Evolutionary conservation across 2,888 invertebrate species (phyloP), one percentile per base, ranked within the genome.

Genomic region (Dastarcus helophoroides): DNA sequence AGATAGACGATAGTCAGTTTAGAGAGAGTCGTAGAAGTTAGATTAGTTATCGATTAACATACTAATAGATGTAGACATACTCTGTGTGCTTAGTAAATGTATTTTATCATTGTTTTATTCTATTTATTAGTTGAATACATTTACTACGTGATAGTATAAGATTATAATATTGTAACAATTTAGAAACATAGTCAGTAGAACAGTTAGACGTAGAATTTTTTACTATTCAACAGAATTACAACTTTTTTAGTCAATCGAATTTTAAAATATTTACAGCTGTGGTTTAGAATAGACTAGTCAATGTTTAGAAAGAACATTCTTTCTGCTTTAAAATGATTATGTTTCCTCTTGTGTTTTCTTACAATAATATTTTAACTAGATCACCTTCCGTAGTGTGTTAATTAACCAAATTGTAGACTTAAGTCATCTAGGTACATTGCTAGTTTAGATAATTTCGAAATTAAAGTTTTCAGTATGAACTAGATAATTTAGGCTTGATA

Each of bases 121-220:
- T 25, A 14, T 14, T 25, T 4, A 6, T 3, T 3, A 14, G 12
- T 36, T 31, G 29, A 29, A 22, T 32, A 33, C 28, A 29, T 19
- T 36, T 26, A 36, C 14, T 10, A 14, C 10, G 26, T 26, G 15
- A 14, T 26, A 11, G 14, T 14, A 26, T 14, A 14, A 26, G 4
- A 26, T 14, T 26, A 41, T 29, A 32, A 33, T 9, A 12, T 12
- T 16, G 22, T 14, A 17, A 37, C 38, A 40, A 38, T 35, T 44
- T 35, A 39, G 33, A 26, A 38, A 15, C 21, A 37, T 44, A 46
- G 44, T 40, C 31, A 31, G 44, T 45, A 46, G 43, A 35, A 17
- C 6, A 36, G 27, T 33, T 29, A 39, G 37, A 35, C 35, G 33
- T 42, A 39, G 39, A 37, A 23, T 22, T 32, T 33, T 40, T 32